Base-by-base conservation (phyloP, 2,113 vertebrate genomes). In the Pangasianodon hypophthalmus region DNA sequence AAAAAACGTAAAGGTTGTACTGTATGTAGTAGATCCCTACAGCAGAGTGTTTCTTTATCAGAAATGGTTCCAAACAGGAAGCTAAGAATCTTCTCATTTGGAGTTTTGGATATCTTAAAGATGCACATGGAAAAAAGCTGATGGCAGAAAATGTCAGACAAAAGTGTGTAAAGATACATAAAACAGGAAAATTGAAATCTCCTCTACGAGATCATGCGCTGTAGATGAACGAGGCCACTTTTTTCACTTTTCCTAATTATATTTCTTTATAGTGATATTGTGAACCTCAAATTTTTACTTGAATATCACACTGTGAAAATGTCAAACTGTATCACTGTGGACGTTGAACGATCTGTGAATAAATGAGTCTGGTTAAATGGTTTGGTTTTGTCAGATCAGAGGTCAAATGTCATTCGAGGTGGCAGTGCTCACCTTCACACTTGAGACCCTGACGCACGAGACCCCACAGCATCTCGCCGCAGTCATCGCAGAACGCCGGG, bases 381-480 rank as follows among this genome's bases (percentile, higher is more conserved):
- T 52, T 50, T n/a, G 4, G 41, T 32, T 6, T 29, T 86, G 48
- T 71, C 67, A 50, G 21, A 56, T 80, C 29, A 77, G 73, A 80
- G 41, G 21, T n/a, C 3, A 64, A 3, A 32, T 46, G 37, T 32
- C 13, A 29, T 44, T 56, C 1, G n/a, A n/a, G 14, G 46, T 3
- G 16, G 5, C 56, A 10, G 13, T 37, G n/a, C 75, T 86, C 77
- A 99, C 98, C 98, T 98, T 99, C 98, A 95, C 98, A 99, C 96
- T 99, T 99, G 90, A 99, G 96, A 83, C 98, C 98, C 93, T 99
- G 98, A 81, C 98, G 97, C 92, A 99, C 98, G 86, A 99, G 97
- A 92, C 98, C 98, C 98, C 98, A 99, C 54, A 99, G 97, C 98
- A 99, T 99, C 95, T 99, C 98, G 88, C 98, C 98, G 11, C 98